phyloP scores from a whole-genome alignment of 1,140 invertebrate genomes.

The Drosophila ercepeae region DNA sequence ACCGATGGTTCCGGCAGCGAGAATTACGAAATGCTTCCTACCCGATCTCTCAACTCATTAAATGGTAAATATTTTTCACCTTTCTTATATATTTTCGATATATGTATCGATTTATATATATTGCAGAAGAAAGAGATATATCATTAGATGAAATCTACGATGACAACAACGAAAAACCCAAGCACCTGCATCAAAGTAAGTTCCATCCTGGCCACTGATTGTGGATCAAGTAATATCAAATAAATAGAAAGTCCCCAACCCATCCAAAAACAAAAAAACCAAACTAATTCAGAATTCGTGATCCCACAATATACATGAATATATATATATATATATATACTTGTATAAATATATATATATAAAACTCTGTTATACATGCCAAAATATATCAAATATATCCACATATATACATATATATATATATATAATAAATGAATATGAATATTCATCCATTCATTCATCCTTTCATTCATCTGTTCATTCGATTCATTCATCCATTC shows the following conservation, averaged over 20 bases:
- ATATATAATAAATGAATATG: conserved; percentile 20
- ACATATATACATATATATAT: conserved; percentile 20
- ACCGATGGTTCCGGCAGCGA: conserved; percentile 88
- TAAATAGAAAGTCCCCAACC: neutral
- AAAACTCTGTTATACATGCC: conserved; percentile 14
- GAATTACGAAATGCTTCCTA: conserved; percentile 91
- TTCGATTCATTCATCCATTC: conserved; percentile 18
- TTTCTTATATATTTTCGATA: conserved; percentile 14
- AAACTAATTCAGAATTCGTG: conserved; percentile 46
- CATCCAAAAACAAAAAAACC: conserved; percentile 8
- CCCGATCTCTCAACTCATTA: conserved; percentile 84
- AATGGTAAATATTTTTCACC: conserved; percentile 81
- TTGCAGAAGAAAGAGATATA: conserved; percentile 84
- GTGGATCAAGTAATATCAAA: neutral
- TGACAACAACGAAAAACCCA: conserved; percentile 85
- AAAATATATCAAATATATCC: conserved; percentile 19
- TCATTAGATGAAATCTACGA: conserved; percentile 87
- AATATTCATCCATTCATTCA: conserved; percentile 10
- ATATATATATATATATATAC: conserved; percentile 21
- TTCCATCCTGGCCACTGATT: conserved; percentile 27
- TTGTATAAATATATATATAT: conserved; percentile 19
- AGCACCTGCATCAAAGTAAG: conserved; percentile 83
- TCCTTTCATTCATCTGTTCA: conserved; percentile 17
- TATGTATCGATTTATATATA: no score
- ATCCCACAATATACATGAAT: conserved; percentile 31